phyloP scores from a whole-genome alignment of 2,113 vertebrate genomes.

The Puntigrus tetrazona region DNA sequence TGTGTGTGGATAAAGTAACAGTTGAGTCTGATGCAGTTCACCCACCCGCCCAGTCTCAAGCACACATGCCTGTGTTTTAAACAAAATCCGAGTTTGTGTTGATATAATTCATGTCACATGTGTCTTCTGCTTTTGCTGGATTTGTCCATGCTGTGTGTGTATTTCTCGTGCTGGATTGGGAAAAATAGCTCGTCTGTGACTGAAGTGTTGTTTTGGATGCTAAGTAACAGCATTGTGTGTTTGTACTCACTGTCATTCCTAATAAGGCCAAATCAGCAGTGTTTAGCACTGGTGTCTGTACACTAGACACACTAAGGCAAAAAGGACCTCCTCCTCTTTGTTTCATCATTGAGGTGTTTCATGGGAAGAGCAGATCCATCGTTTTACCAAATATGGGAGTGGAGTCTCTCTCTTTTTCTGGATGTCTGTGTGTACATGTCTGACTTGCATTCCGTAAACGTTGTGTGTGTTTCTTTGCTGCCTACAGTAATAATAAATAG shows the following conservation, averaged over 20 bases:
- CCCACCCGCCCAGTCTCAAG: neutral
- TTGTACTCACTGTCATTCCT: neutral
- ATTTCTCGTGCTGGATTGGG: neutral
- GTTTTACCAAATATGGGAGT: slow-evolving; percentile 66
- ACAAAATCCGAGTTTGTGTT: neutral
- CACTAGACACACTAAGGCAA: neutral
- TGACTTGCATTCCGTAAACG: neutral
- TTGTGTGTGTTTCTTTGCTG: neutral
- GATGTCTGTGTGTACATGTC: neutral
- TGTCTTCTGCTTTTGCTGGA: neutral
- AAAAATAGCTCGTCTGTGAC: neutral
- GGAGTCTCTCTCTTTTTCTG: neutral
- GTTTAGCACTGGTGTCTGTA: neutral
- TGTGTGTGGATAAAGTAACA: slow-evolving; percentile 5
- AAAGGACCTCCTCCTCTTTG: neutral
- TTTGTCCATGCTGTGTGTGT: neutral
- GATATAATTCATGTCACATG: neutral
- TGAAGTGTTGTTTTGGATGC: neutral
- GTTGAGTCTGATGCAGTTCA: neutral
- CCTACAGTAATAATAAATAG: neutral
- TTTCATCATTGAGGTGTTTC: neutral
- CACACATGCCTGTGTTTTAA: neutral
- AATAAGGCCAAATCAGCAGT: slow-evolving; percentile 23
- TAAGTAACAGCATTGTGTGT: neutral
- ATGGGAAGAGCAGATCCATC: slow-evolving; percentile 12